These are phyloP conservation scores for Caenorhabditis elegans DNA, from an alignment of 1,140 invertebrate genomes.

Conservation along the genomic window DNA sequence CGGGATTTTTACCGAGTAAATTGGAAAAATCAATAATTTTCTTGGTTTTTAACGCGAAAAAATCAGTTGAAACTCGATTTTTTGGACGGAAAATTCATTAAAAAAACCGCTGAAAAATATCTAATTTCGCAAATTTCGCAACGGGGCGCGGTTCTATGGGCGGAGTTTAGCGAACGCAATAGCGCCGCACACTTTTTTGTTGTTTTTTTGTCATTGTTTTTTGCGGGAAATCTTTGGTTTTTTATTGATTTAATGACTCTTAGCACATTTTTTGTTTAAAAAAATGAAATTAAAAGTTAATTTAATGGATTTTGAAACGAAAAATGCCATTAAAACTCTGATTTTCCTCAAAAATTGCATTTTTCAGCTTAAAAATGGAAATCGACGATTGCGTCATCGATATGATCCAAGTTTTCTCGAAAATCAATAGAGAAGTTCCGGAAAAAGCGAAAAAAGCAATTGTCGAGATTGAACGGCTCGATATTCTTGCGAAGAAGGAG, in stretches of 20 bases:
- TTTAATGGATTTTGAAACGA: too few species aligned
- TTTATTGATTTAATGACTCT: background rate
- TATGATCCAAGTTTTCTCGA: background rate
- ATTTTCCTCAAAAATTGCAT: background rate
- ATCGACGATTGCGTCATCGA: background rate
- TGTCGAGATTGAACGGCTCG: background rate
- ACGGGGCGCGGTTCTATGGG: background rate
- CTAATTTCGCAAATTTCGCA: background rate
- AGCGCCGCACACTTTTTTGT: background rate
- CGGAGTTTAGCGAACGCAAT: background rate
- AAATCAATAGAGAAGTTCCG: background rate
- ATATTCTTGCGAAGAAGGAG: background rate
- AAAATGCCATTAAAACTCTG: too few species aligned
- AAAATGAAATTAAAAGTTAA: too few species aligned
- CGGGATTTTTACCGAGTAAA: too few species aligned
- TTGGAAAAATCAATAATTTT: too few species aligned
- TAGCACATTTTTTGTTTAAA: too few species aligned
- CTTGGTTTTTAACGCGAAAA: too few species aligned
- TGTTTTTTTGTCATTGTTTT: background rate
- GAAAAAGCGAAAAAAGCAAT: background rate
- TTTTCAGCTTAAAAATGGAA: background rate
- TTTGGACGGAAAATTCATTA: too few species aligned
- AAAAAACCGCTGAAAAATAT: background rate
- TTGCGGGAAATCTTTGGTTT: background rate
- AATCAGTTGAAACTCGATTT: too few species aligned